Conservation (phyloP, 2,888 invertebrate genomes). For the Spisula solida region DNA sequence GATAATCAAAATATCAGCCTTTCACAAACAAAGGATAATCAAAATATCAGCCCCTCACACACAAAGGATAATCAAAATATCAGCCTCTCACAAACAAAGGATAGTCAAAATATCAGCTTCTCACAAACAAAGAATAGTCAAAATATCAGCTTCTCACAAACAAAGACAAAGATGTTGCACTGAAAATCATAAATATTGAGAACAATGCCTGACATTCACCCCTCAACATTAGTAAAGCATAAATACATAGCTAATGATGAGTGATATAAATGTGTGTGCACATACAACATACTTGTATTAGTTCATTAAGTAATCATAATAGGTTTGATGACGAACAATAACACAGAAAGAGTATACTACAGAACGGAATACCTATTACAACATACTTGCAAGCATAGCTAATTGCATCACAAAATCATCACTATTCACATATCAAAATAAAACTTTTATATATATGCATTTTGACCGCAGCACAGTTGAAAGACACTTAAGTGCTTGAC, state of each 20-base stretch:
- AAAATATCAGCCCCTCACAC: no score
- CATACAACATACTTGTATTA: background rate
- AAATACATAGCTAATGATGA: slow-evolving; percentile 16
- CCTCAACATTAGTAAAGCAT: background rate
- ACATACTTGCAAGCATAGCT: background rate
- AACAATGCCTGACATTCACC: background rate
- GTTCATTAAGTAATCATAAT: background rate
- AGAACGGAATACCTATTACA: background rate
- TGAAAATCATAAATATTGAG: background rate
- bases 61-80: no score
- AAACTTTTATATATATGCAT: no score
- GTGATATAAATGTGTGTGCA: background rate
- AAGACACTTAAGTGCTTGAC: no score
- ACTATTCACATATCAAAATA: background rate
- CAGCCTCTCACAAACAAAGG: no score
- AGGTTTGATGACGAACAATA: background rate
- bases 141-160: no score
- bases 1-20: no score
- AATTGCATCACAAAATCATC: slow-evolving; percentile 3
- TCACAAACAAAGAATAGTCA: no score
- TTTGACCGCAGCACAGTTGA: no score
- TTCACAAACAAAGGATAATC: no score
- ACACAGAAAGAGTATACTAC: background rate
- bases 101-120: no score
- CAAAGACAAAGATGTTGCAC: no score